Evolutionary conservation across 2,797 vertebrate species (phyloP).

Genomic region (Sciurus carolinensis): DNA sequence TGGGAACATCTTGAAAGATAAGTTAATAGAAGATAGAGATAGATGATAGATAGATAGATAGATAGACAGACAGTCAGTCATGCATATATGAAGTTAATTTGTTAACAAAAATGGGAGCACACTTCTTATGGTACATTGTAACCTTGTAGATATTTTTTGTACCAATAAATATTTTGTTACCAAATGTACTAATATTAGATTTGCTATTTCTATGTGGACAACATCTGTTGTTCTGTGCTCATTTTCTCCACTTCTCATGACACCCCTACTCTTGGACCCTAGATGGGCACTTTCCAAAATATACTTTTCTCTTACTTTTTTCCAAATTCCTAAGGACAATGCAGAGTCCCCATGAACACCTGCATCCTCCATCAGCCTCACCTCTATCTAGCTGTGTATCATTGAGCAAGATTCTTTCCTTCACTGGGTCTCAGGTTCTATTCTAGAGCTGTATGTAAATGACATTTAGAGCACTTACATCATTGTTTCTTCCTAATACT

Average conservation of each 20-base stretch:
- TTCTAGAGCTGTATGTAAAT: slow-evolving; percentile 22
- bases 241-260: neutral
- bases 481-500: neutral
- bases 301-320: neutral
- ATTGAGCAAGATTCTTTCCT: neutral
- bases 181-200: slow-evolving; percentile 9
- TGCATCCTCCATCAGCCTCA: neutral
- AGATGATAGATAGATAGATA: neutral
- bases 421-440: neutral
- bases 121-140: neutral
- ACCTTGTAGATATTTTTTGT: neutral
- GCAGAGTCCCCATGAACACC: neutral
- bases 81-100: neutral
- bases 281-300: neutral
- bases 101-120: neutral
- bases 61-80: neutral
- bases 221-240: neutral
- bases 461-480: neutral
- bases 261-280: neutral
- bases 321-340: accelerated
- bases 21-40: neutral
- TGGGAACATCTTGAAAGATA: neutral
- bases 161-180: neutral
- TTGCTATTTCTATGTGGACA: neutral
- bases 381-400: neutral